A percentile compares a stretch with the other conserved stretches of the same genome.
Conservation (phyloP, 2,888 invertebrate genomes). For the Dryobotodes eremita region DNA sequence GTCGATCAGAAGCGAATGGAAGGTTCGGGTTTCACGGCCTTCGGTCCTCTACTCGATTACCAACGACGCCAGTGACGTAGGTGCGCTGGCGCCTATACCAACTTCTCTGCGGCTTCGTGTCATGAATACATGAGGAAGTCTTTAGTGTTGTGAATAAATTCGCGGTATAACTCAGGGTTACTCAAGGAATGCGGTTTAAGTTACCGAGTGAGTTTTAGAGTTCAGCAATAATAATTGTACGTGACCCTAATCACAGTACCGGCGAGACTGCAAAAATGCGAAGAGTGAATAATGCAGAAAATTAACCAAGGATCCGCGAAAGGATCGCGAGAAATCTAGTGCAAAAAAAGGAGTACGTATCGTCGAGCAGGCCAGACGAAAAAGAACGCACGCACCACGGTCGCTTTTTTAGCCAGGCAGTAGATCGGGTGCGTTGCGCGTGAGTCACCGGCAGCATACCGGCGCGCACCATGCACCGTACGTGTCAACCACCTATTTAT, state of each 20-base stretch:
- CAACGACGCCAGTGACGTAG: conserved; percentile 84
- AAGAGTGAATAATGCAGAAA: conserved; percentile 5
- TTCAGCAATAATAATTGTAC: conserved; percentile 36
- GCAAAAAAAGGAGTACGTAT: conserved; percentile 69
- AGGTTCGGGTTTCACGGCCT: conserved; percentile 88
- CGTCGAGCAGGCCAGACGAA: conserved; percentile 74
- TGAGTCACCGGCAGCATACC: conserved; percentile 86
- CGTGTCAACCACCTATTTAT: conserved; percentile 90
- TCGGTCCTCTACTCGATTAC: conserved; percentile 88
- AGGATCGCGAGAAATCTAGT: conserved; percentile 69
- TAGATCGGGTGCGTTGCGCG: conserved; percentile 79
- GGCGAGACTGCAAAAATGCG: conserved; percentile 11
- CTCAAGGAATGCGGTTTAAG: conserved; percentile 67
- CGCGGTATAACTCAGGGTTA: conserved; percentile 63
- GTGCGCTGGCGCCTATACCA: conserved; percentile 83
- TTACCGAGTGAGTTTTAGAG: conserved; percentile 62
- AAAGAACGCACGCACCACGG: conserved; percentile 75
- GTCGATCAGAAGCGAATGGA: conserved; percentile 84
- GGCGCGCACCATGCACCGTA: conserved; percentile 84
- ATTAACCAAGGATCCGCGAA: conserved; percentile 21
- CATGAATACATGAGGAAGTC: conserved; percentile 77
- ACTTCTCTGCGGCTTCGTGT: conserved; percentile 79
- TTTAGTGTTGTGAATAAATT: conserved; percentile 66
- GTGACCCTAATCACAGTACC: conserved; percentile 52
- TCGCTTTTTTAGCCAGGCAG: conserved; percentile 80